Evolutionary conservation across 2,113 vertebrate species (phyloP), one percentile per base, ranked within the genome.

Genomic region (Opisthocomus hoazin): DNA sequence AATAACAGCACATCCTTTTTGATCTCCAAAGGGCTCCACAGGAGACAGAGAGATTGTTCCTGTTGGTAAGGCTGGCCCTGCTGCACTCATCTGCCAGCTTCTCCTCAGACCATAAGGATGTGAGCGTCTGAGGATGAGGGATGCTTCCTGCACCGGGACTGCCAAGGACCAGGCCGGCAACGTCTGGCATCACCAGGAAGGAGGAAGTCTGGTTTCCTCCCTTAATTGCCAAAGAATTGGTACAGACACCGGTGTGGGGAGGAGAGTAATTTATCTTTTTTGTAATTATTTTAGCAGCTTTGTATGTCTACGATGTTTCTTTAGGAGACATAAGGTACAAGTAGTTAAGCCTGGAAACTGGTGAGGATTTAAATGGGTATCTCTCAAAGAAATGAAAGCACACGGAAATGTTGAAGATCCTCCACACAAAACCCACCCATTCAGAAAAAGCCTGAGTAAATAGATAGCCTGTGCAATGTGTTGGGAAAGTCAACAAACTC

Each of bases 171-270:
- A 2, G 48, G 66, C 74, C 61, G 1, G 91, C 87, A 96, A 80
- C 0, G 37, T 96, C 96, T 96, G 95, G 94, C 74, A 70, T 83
- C 65, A 60, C 87, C 3, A 30, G 86, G 85, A 94, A 97, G 96
- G 81, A 98, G 96, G 98, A 98, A 98, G 94, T 94, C 95, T 98
- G 81, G 79, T 73, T 98, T 98, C 98, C 97, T 98, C 95, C 96
- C 90, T 83, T 95, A 91, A 94, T 96, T 96, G 87, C 94, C 71
- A 86, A 86, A 97, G 87, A 96, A 85, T 79, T 94, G 90, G 91
- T 86, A 56, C n/a, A 60, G 66, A 95, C 48, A 48, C 51, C 43
- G 58, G 11, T 61, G 70, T 68, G 89, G 86, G 92, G 89, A 95
- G 65, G 76, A 82, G 22, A 93, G 11, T 46, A n/a, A 92, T 93